phyloP scores from a whole-genome alignment of 2,113 vertebrate genomes.

The Copsychus sechellarum region DNA sequence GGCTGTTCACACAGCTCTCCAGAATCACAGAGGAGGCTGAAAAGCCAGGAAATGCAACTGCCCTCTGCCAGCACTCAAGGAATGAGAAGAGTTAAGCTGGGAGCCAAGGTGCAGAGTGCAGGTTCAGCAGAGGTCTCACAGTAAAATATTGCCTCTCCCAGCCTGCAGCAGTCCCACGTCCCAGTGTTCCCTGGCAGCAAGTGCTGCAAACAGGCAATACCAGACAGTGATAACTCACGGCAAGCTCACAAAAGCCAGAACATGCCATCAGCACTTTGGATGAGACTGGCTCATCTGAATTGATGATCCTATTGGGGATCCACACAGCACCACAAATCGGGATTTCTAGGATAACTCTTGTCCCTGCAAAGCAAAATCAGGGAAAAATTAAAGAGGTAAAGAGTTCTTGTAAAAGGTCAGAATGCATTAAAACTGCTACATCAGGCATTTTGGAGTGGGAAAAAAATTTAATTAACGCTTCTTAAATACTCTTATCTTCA shows the following conservation, averaged over 20 bases:
- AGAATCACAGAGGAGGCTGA: not conserved
- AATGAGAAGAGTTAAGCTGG: not conserved
- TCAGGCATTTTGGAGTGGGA: not conserved
- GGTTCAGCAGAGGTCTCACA: not conserved
- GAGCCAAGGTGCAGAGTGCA: not conserved
- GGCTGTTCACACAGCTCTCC: not conserved
- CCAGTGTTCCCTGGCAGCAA: not conserved
- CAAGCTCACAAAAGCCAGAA: not conserved
- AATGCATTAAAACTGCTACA: not conserved
- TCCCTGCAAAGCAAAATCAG: not conserved
- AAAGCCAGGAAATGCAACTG: not conserved
- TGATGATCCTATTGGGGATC: not conserved
- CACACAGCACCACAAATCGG: rapidly evolving
- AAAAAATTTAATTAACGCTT: not conserved
- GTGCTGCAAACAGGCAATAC: rapidly evolving
- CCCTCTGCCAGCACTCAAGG: not conserved
- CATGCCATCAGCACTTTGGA: not conserved
- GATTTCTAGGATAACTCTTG: not conserved
- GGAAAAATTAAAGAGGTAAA: not conserved
- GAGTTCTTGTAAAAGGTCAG: not conserved
- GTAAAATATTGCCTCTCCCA: not conserved
- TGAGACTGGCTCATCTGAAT: not conserved
- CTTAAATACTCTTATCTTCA: not conserved
- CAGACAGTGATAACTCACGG: not conserved
- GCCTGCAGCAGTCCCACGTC: rapidly evolving